Evolutionary conservation across 2,113 vertebrate genomes (phyloP).

Genomic region (Onychostruthus taczanowskii): DNA sequence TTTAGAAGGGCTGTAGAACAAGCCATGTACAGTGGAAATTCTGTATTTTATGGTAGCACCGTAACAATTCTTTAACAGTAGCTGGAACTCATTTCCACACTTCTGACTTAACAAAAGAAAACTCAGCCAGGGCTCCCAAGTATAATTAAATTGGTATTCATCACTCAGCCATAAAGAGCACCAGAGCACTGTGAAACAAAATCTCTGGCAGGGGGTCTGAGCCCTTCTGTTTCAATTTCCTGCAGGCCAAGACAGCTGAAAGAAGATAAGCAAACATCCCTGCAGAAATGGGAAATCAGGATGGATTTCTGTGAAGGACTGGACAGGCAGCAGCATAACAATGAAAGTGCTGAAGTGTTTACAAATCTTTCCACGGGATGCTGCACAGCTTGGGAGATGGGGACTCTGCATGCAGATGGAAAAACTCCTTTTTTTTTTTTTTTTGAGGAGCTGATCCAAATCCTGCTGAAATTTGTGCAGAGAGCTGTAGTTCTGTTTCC

Average conservation of each 20-base stretch:
- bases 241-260: constrained; percentile 4
- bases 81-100: constrained; percentile 46
- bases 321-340: not conserved
- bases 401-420: not conserved
- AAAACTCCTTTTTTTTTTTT: not conserved
- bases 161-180: not conserved
- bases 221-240: constrained; percentile 33
- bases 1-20: constrained; percentile 30
- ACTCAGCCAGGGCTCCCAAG: not conserved
- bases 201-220: not conserved
- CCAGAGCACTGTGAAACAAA: not conserved
- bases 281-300: not conserved
- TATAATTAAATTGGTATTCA: constrained; percentile 43
- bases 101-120: constrained; percentile 38
- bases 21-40: constrained; percentile 8
- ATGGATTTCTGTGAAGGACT: not conserved
- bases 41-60: not conserved
- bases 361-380: not conserved
- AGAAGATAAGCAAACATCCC: constrained; percentile 10
- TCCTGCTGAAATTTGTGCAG: not conserved
- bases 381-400: not conserved
- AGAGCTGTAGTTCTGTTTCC: not conserved
- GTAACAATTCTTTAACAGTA: constrained; percentile 5
- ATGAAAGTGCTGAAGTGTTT: not conserved
- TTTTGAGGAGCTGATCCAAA: not conserved